phyloP scores from a whole-genome alignment of 2,888 invertebrate genomes.

The Drepanosiphum platanoidis region DNA sequence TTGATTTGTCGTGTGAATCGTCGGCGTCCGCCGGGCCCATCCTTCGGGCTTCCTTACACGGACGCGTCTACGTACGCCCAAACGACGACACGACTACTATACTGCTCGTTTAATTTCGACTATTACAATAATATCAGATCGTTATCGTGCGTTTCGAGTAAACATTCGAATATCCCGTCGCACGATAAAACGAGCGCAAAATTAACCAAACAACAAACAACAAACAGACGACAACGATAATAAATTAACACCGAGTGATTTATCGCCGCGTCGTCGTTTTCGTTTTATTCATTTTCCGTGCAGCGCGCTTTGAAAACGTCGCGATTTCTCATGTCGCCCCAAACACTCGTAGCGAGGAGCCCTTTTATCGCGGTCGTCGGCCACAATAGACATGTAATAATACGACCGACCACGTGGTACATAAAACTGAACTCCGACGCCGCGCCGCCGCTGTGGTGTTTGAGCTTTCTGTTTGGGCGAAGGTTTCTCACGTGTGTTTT shows the following conservation, averaged over 20 bases:
- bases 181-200: neutral
- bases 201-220: no score
- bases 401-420: no score
- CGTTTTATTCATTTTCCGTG: no score
- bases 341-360: neutral
- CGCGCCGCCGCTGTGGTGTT: no score
- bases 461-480: no score
- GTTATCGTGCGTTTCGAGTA: slow-evolving; percentile 15
- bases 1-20: slow-evolving; percentile 50
- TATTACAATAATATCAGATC: neutral
- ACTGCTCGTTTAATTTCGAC: slow-evolving; percentile 3
- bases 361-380: no score
- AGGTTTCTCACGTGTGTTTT: no score
- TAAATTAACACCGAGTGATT: slow-evolving; percentile 33
- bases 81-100: slow-evolving; percentile 1
- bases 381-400: no score
- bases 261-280: neutral
- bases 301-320: neutral
- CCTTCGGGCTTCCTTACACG: slow-evolving; percentile 32
- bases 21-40: slow-evolving; percentile 4
- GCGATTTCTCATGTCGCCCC: neutral
- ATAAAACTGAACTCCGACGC: no score
- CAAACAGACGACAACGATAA: no score
- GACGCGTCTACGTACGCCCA: slow-evolving; percentile 13
- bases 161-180: neutral